A percentile compares a stretch with the other conserved stretches of the same genome.
Conservation (phyloP, 2,888 invertebrate species). For the Cosmia pyralina region DNA sequence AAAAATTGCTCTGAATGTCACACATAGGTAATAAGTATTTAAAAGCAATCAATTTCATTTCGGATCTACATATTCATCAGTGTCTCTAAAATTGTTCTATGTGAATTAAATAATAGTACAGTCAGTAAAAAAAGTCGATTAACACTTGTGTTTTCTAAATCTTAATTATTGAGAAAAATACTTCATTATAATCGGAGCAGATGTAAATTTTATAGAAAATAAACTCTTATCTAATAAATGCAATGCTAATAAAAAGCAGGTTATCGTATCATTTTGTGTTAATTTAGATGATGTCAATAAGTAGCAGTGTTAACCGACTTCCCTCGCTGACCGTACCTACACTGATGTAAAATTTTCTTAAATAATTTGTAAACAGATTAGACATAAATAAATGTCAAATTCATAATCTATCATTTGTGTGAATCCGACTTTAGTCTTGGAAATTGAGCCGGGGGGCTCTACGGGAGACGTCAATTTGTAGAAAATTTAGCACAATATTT, state of each 20-base stretch:
- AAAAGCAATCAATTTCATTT: slow-evolving; percentile 64
- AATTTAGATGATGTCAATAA: too few species aligned
- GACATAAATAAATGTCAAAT: slow-evolving; percentile 61
- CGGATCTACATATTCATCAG: slow-evolving; percentile 54
- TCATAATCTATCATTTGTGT: slow-evolving; percentile 43
- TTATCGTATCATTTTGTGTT: too few species aligned
- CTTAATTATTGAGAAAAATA: too few species aligned
- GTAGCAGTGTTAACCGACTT: too few species aligned
- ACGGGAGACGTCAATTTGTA: slow-evolving; percentile 50
- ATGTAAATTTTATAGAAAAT: too few species aligned
- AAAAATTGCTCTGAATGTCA: slow-evolving; percentile 71
- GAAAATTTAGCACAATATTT: slow-evolving; percentile 26
- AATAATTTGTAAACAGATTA: slow-evolving; percentile 62
- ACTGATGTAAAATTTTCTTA: slow-evolving; percentile 12
- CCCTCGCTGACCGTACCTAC: too few species aligned
- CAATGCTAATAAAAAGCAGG: too few species aligned
- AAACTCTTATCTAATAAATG: too few species aligned
- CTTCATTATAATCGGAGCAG: too few species aligned
- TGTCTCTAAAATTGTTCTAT: slow-evolving; percentile 47
- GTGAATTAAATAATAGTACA: too few species aligned
- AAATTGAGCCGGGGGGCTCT: slow-evolving; percentile 49
- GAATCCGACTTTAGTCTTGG: slow-evolving; percentile 55
- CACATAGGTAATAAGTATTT: slow-evolving; percentile 55
- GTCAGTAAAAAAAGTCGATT: too few species aligned
- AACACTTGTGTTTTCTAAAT: too few species aligned